Evolutionary conservation across 2,888 invertebrate species (phyloP).

Genomic region (Lottia scabra): DNA sequence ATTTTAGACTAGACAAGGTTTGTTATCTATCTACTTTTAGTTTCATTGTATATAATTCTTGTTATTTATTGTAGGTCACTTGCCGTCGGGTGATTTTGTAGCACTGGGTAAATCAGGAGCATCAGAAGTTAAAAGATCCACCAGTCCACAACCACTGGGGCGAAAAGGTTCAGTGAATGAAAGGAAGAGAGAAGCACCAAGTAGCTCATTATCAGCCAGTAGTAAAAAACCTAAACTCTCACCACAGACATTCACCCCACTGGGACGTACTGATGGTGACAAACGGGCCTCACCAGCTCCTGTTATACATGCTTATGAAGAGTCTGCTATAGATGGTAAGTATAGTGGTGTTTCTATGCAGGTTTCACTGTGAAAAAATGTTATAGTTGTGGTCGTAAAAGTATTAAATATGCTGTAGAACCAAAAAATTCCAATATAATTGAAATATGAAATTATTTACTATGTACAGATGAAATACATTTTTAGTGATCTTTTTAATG

Average conservation of each 20-base stretch:
- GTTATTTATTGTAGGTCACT: constrained; percentile 24
- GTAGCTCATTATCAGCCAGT: constrained; percentile 38
- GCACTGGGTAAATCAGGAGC: constrained; percentile 60
- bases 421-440: too few species aligned
- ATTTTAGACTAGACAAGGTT: too few species aligned
- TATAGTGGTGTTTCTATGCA: too few species aligned
- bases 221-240: constrained; percentile 68
- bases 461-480: too few species aligned
- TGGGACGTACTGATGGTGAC: constrained; percentile 53
- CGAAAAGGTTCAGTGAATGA: constrained; percentile 69
- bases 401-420: too few species aligned
- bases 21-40: too few species aligned
- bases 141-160: constrained; percentile 30
- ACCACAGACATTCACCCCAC: constrained; percentile 57
- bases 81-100: constrained; percentile 68
- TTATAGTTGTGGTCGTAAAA: too few species aligned
- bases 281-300: constrained; percentile 51
- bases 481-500: too few species aligned
- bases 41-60: too few species aligned
- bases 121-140: constrained; percentile 28
- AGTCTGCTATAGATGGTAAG: constrained; percentile 78
- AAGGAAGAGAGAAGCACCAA: constrained; percentile 78
- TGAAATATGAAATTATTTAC: too few species aligned
- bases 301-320: constrained; percentile 62
- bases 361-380: too few species aligned